Percentiles rank a stretch among this genome's conserved stretches.
Conservation (phyloP, 2,113 vertebrate species). For the Origma solitaria region DNA sequence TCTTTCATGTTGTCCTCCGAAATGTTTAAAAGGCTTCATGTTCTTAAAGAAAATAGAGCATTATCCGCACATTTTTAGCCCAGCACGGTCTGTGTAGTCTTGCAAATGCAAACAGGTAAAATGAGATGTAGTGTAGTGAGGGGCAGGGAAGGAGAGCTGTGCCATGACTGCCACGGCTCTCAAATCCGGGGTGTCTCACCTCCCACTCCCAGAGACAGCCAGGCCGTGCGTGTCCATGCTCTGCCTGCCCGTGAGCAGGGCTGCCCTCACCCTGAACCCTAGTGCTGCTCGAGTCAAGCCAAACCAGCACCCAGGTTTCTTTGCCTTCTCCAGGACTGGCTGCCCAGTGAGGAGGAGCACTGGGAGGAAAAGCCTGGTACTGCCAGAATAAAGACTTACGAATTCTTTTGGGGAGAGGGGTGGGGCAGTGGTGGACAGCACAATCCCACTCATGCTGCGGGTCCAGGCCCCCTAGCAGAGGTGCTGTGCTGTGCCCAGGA, state of each 20-base stretch:
- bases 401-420: not conserved
- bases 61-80: not conserved
- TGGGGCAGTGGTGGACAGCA: not conserved
- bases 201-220: not conserved
- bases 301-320: not conserved
- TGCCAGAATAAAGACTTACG: not conserved
- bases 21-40: not conserved
- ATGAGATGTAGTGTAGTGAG: fast-evolving
- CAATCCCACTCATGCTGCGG: fast-evolving
- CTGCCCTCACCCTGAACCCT: not conserved
- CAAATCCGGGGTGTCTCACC: not conserved
- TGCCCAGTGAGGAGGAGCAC: not conserved
- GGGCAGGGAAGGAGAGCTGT: not conserved
- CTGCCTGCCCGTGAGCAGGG: not conserved
- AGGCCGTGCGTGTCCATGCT: fast-evolving
- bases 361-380: not conserved
- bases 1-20: not conserved
- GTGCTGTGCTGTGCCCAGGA: not conserved
- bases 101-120: not conserved
- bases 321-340: not conserved
- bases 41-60: not conserved
- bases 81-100: not conserved
- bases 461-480: not conserved
- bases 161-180: fast-evolving
- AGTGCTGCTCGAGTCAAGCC: fast-evolving